phyloP scores from a whole-genome alignment of 2,797 vertebrate genomes.

The Chrysocyon brachyurus region DNA sequence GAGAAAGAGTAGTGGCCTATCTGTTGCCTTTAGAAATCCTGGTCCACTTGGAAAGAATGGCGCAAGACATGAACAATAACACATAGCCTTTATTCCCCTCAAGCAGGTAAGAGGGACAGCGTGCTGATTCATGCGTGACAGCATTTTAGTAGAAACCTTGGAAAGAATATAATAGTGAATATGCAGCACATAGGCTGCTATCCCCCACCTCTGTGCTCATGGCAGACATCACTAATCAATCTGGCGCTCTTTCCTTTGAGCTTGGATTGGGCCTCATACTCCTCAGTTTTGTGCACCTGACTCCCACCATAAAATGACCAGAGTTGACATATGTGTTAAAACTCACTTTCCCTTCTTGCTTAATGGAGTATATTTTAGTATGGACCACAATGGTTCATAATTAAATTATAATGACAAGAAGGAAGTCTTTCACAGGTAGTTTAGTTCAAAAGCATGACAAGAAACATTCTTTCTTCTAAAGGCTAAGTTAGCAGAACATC shows the following conservation, averaged over 20 bases:
- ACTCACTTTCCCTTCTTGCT: not conserved
- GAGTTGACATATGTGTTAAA: not conserved
- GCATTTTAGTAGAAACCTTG: not conserved
- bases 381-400: not conserved
- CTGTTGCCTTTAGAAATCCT: conserved; percentile 52
- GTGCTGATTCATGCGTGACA: not conserved
- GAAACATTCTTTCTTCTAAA: conserved; percentile 35
- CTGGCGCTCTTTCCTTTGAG: not conserved
- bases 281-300: not conserved
- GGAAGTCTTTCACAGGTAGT: conserved; percentile 39
- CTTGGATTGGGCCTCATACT: not conserved
- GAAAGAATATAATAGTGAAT: not conserved
- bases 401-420: not conserved
- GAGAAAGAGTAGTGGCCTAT: conserved; percentile 67
- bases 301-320: not conserved
- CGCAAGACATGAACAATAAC: not conserved
- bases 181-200: not conserved
- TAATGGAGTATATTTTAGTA: conserved; percentile 16
- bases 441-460: conserved; percentile 1
- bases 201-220: not conserved
- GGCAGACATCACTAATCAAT: conserved; percentile 37
- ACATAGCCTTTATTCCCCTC: conserved; percentile 1
- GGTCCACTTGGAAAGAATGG: conserved; percentile 49
- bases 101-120: not conserved
- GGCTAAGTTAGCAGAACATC: not conserved